A percentile compares a stretch with the other conserved stretches of the same genome.
Evolutionary conservation across 2,888 invertebrate genomes (phyloP).

Genomic region (Trissolcus japonicus): DNA sequence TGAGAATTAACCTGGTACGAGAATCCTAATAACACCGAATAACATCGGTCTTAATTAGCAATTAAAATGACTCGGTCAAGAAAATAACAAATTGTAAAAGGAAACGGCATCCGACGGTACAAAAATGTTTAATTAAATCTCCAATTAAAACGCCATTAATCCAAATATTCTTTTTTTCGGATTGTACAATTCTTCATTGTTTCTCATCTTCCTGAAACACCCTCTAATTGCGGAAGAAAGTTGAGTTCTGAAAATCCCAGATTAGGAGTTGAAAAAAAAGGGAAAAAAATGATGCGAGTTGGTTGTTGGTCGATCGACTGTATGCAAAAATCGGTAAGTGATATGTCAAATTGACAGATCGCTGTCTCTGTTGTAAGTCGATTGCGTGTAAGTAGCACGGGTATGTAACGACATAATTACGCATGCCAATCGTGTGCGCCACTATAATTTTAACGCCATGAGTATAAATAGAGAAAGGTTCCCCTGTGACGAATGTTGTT

Average conservation of each 20-base stretch:
- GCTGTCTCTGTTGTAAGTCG: conserved; percentile 57
- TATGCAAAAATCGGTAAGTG: conserved; percentile 52
- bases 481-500: conserved; percentile 56
- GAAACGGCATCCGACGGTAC: not conserved
- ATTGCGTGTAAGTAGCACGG: conserved; percentile 57
- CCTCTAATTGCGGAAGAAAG: conserved; percentile 43
- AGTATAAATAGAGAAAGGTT: conserved; percentile 58
- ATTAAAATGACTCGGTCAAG: conserved; percentile 9
- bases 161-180: no score
- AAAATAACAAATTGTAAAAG: conserved; percentile 7
- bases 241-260: not conserved
- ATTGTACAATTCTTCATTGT: conserved; percentile 19
- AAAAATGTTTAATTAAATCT: conserved; percentile 19
- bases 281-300: no score
- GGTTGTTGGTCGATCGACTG: no score
- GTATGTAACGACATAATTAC: conserved; percentile 58
- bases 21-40: no score
- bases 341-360: conserved; percentile 58
- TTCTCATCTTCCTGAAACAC: conserved; percentile 24
- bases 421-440: conserved; percentile 50
- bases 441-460: conserved; percentile 51
- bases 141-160: conserved; percentile 28
- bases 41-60: conserved; percentile 9
- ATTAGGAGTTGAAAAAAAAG: no score
- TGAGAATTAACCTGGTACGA: no score